phyloP scores from a whole-genome alignment of 2,888 invertebrate genomes.

The Neocrepidodera transversa region DNA sequence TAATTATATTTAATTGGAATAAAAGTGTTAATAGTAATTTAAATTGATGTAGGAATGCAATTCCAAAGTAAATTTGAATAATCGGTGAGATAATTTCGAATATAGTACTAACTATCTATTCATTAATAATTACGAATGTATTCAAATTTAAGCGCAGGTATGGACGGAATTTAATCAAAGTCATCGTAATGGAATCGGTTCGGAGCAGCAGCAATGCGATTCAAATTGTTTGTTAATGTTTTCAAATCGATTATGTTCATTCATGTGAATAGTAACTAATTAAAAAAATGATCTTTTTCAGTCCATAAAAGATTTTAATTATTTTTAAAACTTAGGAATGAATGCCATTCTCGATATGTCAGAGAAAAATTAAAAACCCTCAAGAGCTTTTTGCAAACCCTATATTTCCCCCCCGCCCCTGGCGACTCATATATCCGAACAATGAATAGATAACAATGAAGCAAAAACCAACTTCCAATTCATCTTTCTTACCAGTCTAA shows the following conservation, averaged over 20 bases:
- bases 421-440: slow-evolving; percentile 24
- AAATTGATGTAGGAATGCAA: too few relatives aligned
- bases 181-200: slow-evolving; percentile 25
- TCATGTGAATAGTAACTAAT: too few relatives aligned
- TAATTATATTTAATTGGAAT: too few relatives aligned
- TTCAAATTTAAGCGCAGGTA: slow-evolving; percentile 33
- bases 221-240: too few relatives aligned
- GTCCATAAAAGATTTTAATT: too few relatives aligned
- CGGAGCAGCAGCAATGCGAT: slow-evolving; percentile 4
- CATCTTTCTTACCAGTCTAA: slow-evolving; percentile 40
- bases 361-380: too few relatives aligned
- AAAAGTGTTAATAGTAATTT: too few relatives aligned
- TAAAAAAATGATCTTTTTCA: too few relatives aligned
- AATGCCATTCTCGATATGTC: too few relatives aligned
- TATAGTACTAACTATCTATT: slow-evolving; percentile 40
- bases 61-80: slow-evolving; percentile 34
- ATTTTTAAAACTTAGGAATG: too few relatives aligned
- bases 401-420: slow-evolving; percentile 16
- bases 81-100: slow-evolving; percentile 36
- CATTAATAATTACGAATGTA: slow-evolving; percentile 39
- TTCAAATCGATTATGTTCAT: too few relatives aligned
- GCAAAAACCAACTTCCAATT: slow-evolving; percentile 40
- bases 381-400: too few relatives aligned
- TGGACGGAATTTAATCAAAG: slow-evolving; percentile 35
- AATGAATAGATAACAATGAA: slow-evolving; percentile 44